These are phyloP conservation scores for Chiridota heheva DNA, from an alignment of 35 echinoderm and acorn worm genomes.

Conservation along the genomic window DNA sequence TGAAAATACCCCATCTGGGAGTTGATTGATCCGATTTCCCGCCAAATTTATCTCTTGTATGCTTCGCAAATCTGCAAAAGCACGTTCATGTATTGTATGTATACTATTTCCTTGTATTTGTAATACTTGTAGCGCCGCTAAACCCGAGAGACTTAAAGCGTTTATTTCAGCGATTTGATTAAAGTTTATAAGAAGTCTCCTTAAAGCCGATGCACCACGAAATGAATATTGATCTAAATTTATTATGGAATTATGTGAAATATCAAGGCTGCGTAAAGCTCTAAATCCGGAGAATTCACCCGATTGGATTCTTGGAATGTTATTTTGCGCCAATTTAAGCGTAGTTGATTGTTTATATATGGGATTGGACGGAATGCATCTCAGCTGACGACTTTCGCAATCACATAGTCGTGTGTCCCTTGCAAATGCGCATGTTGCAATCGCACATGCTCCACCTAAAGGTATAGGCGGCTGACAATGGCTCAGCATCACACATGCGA, in stretches of 20 bases:
- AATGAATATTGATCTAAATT: slow-evolving; percentile 51
- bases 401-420: slow-evolving; percentile 48
- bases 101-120: slow-evolving; percentile 80
- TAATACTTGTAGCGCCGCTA: slow-evolving; percentile 49
- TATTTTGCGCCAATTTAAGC: slow-evolving; percentile 75
- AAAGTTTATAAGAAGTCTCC: slow-evolving; percentile 54
- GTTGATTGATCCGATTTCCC: slow-evolving; percentile 53
- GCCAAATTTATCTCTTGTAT: slow-evolving; percentile 70
- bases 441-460: neutral
- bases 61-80: slow-evolving; percentile 58
- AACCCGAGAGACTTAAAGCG: slow-evolving; percentile 36
- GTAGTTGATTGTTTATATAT: slow-evolving; percentile 24
- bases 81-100: slow-evolving; percentile 34
- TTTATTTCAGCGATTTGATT: slow-evolving; percentile 64
- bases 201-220: slow-evolving; percentile 2
- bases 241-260: slow-evolving; percentile 68
- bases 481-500: too few species aligned
- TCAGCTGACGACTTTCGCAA: slow-evolving; percentile 61
- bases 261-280: slow-evolving; percentile 51
- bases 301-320: slow-evolving; percentile 21
- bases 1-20: slow-evolving; percentile 67
- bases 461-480: too few species aligned
- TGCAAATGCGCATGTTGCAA: slow-evolving; percentile 38
- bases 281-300: slow-evolving; percentile 46
- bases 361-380: slow-evolving; percentile 41